Evolutionary conservation across 1,140 invertebrate genomes (phyloP), one percentile per base, ranked within the genome.

Genomic region (Hydropsyche tenuis): DNA sequence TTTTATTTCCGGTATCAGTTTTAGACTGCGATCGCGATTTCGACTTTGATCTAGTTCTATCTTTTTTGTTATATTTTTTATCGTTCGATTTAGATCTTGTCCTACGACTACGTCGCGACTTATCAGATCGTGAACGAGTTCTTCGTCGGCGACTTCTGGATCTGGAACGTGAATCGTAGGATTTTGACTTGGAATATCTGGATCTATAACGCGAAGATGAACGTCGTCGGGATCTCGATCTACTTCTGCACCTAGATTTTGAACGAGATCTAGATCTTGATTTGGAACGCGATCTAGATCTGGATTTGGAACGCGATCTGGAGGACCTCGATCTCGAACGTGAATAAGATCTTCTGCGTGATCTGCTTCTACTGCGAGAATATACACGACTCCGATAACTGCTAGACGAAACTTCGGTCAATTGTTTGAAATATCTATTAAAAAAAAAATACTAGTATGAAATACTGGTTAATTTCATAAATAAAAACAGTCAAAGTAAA

Each of bases 381-480:
- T 77, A 80, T 1, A 77, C 77, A 42, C 79, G 68, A 30, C 75
- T 75, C 46, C 79, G 80, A 62, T 82, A 80, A 75, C 82, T 81
- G 48, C 81, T 79, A 72, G 78, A 68, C 65, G 81, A 79, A 73
- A 81, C 66, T 77, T 81, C 79, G 64, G 81, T 79, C 73, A 86
- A 72, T 74, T 84, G 86, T 73, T 85, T 84, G 76, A 87, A 86
- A 77, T 86, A 86, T 77, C 83, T 85, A 69, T 72, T 79, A 78
- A 81, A 81, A 27, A 73, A 66, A 23, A 22, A 22, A 71, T 46
- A 51, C 25, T n/a, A n/a, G n/a, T 14, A 65, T 60, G 16, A 64
- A 22, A 14, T 9, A 45, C 42, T 45, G 9, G 6, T 6, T 56
- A 27, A 64, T 64, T 65, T 65, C 23, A 66, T 72, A 75, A 16